These are phyloP conservation scores for Anneissia japonica DNA, from an alignment of 35 echinoderm and acorn worm genomes.

Conservation along the genomic window DNA sequence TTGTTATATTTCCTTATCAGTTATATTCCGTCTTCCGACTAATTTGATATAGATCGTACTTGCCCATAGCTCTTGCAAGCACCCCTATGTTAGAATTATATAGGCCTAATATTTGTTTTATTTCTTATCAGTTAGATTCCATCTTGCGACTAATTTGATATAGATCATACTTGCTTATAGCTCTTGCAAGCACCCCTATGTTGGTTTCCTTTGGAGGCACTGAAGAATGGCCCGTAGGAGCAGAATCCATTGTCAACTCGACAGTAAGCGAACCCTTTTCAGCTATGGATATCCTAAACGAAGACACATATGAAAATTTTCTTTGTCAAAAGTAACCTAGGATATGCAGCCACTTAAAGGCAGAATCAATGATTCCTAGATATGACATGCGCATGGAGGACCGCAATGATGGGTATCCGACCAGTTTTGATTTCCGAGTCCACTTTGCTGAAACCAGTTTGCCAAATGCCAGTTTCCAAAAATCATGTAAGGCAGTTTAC, in stretches of 20 bases:
- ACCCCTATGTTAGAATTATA: conserved; percentile 79
- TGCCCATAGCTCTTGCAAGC: conserved; percentile 53
- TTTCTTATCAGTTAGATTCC: too few relatives aligned
- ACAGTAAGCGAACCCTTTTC: conserved; percentile 72
- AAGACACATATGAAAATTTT: background rate
- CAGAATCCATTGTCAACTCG: conserved; percentile 49
- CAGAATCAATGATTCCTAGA: too few relatives aligned
- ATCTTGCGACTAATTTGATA: too few relatives aligned
- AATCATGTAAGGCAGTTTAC: too few relatives aligned
- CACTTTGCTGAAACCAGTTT: background rate
- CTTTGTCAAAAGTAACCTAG: background rate
- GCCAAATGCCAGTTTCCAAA: background rate
- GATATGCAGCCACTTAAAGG: too few relatives aligned
- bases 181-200: conserved; percentile 65
- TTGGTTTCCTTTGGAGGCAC: conserved; percentile 75
- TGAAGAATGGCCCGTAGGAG: conserved; percentile 72
- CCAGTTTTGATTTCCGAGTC: too few relatives aligned
- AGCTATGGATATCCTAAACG: conserved; percentile 50
- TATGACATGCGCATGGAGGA: too few relatives aligned
- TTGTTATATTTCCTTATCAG: too few relatives aligned
- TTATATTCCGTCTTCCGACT: too few relatives aligned
- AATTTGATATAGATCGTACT: too few relatives aligned
- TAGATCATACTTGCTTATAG: conserved; percentile 58
- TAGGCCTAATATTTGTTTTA: too few relatives aligned
- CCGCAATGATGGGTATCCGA: too few relatives aligned